Evolutionary conservation across 2,797 vertebrate species (phyloP), one percentile per base, ranked within the genome.

Genomic region (Lagocephalus sceleratus): DNA sequence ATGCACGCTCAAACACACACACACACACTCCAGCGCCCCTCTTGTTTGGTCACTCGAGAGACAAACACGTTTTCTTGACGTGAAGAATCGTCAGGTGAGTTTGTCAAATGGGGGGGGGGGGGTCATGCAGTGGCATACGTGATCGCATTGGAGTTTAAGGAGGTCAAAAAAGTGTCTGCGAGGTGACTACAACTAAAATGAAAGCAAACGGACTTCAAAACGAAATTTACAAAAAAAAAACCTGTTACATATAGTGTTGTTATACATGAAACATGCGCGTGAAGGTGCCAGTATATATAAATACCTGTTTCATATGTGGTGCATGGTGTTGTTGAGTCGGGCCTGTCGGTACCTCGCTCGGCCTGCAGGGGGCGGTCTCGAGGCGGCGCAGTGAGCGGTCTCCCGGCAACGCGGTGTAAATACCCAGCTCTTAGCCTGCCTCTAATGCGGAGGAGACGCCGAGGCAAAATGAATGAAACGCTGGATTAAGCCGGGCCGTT

Each of bases 371-470:
- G 71, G 71, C 66, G 54, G 38, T 0, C 26, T 10, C 9, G 60
- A 66, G 56, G 47, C 54, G 8, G 22, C 50, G 2, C 23, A 1
- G n/a, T n/a, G n/a, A n/a, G 7, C 47, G 67, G 88, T 90, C 67
- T 78, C 89, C 66, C 57, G 76, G 88, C 87, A 90, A 89, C 87
- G 52, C 41, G 1, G 62, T 73, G 87, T 86, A 86, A 86, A 86
- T 84, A 81, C 20, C 11, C 21, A n/a, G 7, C 46, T 23, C 20
- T 17, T 20, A 2, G 5, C 22, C 44, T 16, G 5, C 35, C 23
- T 10, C 16, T 26, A 11, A n/a, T 15, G 25, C 61, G 43, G 48
- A 45, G 21, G 35, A 42, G 10, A 38, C 20, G 40, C 1, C 5
- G 15, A 10, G 1, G 19, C 62, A 51, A 59, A 47, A 78, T 81